Percentiles rank a stretch among this genome's conserved stretches.
Conservation (phyloP, 2,113 vertebrate genomes). For the Odocoileus hemionus region DNA sequence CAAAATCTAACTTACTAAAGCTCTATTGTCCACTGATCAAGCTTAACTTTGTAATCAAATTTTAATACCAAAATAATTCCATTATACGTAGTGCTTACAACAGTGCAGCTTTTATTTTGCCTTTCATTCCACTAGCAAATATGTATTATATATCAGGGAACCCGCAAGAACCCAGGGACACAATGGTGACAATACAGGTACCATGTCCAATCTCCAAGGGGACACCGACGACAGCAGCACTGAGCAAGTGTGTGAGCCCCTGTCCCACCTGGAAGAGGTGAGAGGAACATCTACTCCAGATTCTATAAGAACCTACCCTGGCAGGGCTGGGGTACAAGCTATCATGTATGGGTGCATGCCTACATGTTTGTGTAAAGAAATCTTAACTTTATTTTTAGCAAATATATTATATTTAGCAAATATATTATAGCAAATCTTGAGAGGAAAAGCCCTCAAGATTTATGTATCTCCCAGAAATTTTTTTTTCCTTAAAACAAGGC, state of each 20-base stretch:
- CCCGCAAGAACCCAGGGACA: not conserved
- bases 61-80: slow-evolving; percentile 2
- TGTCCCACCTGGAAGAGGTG: not conserved
- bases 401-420: not conserved
- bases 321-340: not conserved
- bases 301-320: not conserved
- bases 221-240: not conserved
- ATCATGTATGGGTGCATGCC: not conserved
- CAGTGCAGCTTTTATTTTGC: not conserved
- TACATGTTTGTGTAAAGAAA: not conserved
- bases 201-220: not conserved
- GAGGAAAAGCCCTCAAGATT: not conserved
- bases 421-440: not conserved
- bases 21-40: not conserved
- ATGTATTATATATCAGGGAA: not conserved
- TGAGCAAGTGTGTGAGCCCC: not conserved
- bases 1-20: slow-evolving; percentile 4
- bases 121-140: not conserved
- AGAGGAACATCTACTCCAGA: not conserved
- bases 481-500: not conserved
- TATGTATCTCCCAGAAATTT: not conserved
- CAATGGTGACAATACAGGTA: not conserved
- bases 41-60: not conserved
- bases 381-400: slow-evolving; percentile 7
- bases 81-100: not conserved